Evolutionary conservation across 1,140 invertebrate species (phyloP).

Genomic region (Pogonus chalceus): DNA sequence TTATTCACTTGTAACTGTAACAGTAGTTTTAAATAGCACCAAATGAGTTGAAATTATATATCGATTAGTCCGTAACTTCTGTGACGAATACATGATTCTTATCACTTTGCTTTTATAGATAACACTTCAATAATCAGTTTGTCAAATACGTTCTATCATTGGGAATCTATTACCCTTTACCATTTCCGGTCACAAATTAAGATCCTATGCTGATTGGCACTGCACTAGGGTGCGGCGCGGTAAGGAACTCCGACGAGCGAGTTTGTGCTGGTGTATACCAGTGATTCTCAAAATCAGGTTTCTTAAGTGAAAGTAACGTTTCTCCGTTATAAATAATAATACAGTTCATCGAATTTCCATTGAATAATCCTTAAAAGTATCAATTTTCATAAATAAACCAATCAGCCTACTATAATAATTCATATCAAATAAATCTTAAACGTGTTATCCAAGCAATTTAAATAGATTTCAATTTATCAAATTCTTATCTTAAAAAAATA

Average conservation of each 20-base stretch:
- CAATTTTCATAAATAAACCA: no score
- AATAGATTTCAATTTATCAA: no score
- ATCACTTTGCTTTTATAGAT: not conserved
- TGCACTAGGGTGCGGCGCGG: conserved; percentile 5
- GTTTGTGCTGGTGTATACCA: not conserved
- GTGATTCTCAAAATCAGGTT: not conserved
- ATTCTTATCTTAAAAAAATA: no score
- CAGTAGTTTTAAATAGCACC: conserved; percentile 1
- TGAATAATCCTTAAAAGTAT: no score
- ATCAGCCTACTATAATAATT: no score
- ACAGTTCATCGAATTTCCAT: no score
- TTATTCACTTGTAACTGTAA: conserved; percentile 3
- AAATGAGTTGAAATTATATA: conserved; percentile 2
- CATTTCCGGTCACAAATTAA: conserved; percentile 6
- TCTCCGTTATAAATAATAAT: no score
- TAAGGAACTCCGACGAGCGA: not conserved
- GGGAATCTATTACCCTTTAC: not conserved
- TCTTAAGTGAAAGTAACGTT: no score
- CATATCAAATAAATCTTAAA: no score
- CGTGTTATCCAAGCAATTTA: no score
- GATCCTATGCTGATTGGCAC: conserved; percentile 2
- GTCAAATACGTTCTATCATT: not conserved
- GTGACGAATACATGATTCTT: not conserved
- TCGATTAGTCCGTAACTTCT: not conserved
- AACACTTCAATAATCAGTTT: not conserved